Conservation (phyloP, 2,113 vertebrate genomes). For the Brachyistius frenatus region DNA sequence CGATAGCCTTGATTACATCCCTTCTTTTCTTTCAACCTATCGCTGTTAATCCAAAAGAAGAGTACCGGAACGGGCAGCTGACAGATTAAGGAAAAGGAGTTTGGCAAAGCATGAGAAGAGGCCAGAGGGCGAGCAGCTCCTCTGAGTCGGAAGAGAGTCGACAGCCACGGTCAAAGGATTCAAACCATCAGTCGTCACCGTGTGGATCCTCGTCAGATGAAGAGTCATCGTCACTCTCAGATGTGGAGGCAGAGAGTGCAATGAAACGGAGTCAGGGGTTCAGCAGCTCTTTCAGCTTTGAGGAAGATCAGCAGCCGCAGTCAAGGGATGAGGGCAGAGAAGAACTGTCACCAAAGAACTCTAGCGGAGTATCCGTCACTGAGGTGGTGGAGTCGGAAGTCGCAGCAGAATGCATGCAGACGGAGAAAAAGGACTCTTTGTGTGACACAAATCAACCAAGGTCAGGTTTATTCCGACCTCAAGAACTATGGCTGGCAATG, state of each 20-base stretch:
- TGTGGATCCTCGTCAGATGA: constrained; percentile 44
- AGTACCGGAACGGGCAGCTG: constrained; percentile 5
- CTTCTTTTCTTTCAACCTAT: background rate
- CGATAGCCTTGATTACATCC: constrained; percentile 11
- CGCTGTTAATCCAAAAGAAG: background rate
- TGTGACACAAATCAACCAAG: constrained; percentile 18
- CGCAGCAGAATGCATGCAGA: background rate
- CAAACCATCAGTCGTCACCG: constrained; percentile 4
- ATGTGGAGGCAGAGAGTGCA: constrained; percentile 29
- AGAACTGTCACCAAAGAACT: constrained; percentile 7
- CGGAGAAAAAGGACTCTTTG: constrained; percentile 22
- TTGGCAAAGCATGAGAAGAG: constrained; percentile 56
- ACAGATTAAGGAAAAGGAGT: constrained; percentile 15
- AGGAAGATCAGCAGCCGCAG: constrained; percentile 47
- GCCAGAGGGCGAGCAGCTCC: constrained; percentile 55
- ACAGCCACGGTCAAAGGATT: constrained; percentile 27
- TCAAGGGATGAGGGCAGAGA: constrained; percentile 9
- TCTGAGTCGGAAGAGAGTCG: constrained; percentile 59
- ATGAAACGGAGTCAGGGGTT: constrained; percentile 77
- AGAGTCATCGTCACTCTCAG: constrained; percentile 8
- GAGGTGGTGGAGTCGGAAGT: constrained; percentile 34
- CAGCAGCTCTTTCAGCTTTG: constrained; percentile 72
- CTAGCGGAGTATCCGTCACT: constrained; percentile 9
- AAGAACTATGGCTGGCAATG: constrained; percentile 72
- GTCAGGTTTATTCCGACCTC: constrained; percentile 64